Base-by-base conservation (phyloP, 30 jellyfish, hydroid and myxozoan species). In the Chrysaora quinquecirrha region DNA sequence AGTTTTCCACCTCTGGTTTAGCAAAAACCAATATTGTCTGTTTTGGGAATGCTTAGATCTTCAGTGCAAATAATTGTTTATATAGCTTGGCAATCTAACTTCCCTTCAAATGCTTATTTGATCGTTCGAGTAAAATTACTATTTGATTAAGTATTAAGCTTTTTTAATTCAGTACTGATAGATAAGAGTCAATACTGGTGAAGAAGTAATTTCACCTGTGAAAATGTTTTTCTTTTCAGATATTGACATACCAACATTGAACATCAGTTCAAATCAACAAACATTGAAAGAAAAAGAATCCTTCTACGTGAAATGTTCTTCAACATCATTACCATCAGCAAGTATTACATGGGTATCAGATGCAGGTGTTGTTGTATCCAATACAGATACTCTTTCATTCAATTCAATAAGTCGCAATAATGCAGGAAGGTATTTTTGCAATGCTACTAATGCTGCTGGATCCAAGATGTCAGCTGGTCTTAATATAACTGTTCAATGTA, bases 191-290 rank as follows among this genome's bases (percentile, higher is more conserved):
- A n/a, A n/a, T n/a, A n/a, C n/a, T n/a, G n/a, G n/a, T n/a, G n/a
- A n/a, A n/a, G n/a, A n/a, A n/a, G n/a, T n/a, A n/a, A n/a, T n/a
- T n/a, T n/a, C n/a, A n/a, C n/a, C n/a, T n/a, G n/a, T n/a, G 25
- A 2, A 27, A 22, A 9, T 32, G 30, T 20, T 27, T 65, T 49
- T 43, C 1, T 4, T 46, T 65, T 27, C 65, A 84, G 95, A 58
- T 64, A 78, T 84, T 23, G 88, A 66, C 71, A 30, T 1, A 4
- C 88, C 95, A 23, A 63, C 85, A 16, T 73, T 73, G 23, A 64
- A 63, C 31, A n/a, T 60, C 20, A 20, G 68, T 22, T 29, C 86
- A 1, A 34, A 60, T 34, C 49, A 29, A 27, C 23, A 27, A 32
- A 28, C 78, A 18, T 4, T 71, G 27, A 32, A 1, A 18, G 83